Evolutionary conservation across 2,797 vertebrate species (phyloP).

Genomic region (Rhinophrynus dorsalis): DNA sequence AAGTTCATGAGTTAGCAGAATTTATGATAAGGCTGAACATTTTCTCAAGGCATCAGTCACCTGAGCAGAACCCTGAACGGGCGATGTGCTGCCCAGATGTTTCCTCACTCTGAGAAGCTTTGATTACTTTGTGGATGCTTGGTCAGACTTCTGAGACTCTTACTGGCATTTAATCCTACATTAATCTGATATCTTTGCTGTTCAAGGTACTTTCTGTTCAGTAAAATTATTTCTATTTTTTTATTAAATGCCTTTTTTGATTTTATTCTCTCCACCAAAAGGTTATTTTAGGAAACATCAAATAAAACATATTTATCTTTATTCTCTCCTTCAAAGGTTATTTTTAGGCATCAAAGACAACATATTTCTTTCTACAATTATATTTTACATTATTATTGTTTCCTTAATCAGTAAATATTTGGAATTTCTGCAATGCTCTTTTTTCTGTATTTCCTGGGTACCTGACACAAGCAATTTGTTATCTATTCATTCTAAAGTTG

Average conservation of each 20-base stretch:
- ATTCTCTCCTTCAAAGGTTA: no score
- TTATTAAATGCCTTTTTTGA: background rate
- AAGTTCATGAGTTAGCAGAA: slow-evolving; percentile 66
- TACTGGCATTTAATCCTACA: background rate
- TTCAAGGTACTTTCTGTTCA: background rate
- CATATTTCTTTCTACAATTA: no score
- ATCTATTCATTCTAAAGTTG: no score
- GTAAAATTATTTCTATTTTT: background rate
- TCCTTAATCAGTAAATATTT: slow-evolving; percentile 9
- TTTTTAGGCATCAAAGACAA: no score
- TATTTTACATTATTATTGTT: no score
- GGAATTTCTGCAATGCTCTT: background rate
- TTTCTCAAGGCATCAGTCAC: slow-evolving; percentile 61
- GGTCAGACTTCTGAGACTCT: slow-evolving; percentile 16
- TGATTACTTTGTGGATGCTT: slow-evolving; percentile 8
- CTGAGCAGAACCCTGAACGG: slow-evolving; percentile 50
- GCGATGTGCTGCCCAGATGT: slow-evolving; percentile 52
- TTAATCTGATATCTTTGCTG: background rate
- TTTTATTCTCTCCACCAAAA: background rate
- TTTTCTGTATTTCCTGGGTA: background rate
- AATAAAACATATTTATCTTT: no score
- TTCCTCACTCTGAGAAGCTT: slow-evolving; percentile 30
- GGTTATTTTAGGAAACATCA: no score
- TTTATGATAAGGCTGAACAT: slow-evolving; percentile 59
- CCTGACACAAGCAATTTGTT: slow-evolving; percentile 3